A percentile compares a stretch with the other conserved stretches of the same genome.
Evolutionary conservation across 2,888 invertebrate species (phyloP).

Genomic region (Tridacna gigas): DNA sequence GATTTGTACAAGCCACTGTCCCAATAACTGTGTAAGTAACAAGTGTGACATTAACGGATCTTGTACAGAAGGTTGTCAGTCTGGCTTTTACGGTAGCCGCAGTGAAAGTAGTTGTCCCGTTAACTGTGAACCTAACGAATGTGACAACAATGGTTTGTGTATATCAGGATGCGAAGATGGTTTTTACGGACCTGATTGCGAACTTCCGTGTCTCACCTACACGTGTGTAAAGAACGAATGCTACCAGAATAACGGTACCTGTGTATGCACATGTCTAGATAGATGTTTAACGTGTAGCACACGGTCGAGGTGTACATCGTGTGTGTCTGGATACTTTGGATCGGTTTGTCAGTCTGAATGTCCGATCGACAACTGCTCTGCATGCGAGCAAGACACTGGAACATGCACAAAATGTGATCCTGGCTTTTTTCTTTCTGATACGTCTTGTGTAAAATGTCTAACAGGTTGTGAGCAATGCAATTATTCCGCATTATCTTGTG

Average conservation of each 20-base stretch:
- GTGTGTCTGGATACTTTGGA: background rate
- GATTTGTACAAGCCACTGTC: background rate
- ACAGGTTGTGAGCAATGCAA: background rate
- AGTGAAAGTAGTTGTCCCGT: background rate
- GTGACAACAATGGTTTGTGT: background rate
- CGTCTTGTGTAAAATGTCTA: background rate
- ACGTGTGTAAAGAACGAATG: background rate
- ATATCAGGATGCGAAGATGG: background rate
- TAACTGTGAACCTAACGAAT: background rate
- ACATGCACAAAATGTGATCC: background rate
- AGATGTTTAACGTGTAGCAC: constrained; percentile 4
- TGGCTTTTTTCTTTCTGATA: background rate
- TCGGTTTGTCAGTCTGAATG: background rate
- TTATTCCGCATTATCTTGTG: too few relatives aligned
- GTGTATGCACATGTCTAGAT: background rate
- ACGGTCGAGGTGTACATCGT: background rate
- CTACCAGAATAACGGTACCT: background rate
- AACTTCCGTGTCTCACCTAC: background rate
- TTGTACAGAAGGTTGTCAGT: background rate
- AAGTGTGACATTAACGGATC: background rate
- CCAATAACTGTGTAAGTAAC: background rate
- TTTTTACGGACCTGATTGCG: background rate
- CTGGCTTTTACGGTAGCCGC: background rate
- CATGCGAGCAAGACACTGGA: background rate
- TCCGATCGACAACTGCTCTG: background rate